Base-by-base conservation (phyloP, 1,140 invertebrate species). In the Drosophila mayri region DNA sequence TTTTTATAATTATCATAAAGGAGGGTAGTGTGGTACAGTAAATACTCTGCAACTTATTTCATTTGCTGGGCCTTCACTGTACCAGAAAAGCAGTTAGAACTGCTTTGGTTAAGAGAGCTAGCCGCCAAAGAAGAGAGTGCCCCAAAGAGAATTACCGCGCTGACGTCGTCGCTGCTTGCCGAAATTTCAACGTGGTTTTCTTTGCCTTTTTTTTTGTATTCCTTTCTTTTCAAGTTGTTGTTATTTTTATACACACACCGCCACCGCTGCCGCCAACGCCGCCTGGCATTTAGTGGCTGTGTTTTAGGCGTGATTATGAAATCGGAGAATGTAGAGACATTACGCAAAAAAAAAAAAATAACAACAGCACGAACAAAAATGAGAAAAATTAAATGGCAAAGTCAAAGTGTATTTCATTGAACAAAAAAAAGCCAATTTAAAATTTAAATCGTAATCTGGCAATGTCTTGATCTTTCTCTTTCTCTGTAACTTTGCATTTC, bases 171-270 rank as follows among this genome's bases (percentile, higher is more conserved):
- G 62, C 60, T 62, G 75, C n/a, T n/a, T n/a, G 64, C 61, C 40
- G 54, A 70, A 76, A 76, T 73, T 83, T 86, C 74, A 86, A 88
- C 83, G 83, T 86, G 83, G 76, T 86, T 86, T 83, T 70, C 77
- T 66, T 58, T 38, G 59, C 38, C 62, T 55, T 62, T 65, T 25
- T 68, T 72, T 64, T 60, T 32, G 32, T 35, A 35, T 22, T 20
- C 11, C 43, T 44, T 44, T 44, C 61, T 62, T 60, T 61, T 41
- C 47, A 18, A 47, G 54, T 73, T 72, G 52, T 72, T 71, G 66
- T 73, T 72, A 60, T 72, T 73, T 73, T 72, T 72, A 60, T 72
- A 72, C 44, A 32, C 43, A 50, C 50, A 30, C 25, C 25, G 47
- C 46, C 46, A 4, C 41, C 41, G 30, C 30, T 7, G 30, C 30